phyloP scores from a whole-genome alignment of 1,140 invertebrate genomes.

The Drosophila mojavensis region DNA sequence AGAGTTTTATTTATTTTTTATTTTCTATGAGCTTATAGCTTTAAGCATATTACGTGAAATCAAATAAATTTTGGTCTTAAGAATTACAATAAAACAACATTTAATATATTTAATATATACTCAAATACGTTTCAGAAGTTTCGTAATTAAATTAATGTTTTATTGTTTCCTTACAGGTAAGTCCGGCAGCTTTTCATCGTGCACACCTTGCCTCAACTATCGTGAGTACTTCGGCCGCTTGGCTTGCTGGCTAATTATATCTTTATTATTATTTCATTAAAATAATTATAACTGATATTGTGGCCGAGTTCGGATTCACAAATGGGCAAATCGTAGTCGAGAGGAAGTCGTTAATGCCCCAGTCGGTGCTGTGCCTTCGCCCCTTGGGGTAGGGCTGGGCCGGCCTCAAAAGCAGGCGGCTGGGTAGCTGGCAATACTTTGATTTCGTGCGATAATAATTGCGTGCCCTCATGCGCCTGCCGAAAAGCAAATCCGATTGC shows the following conservation, averaged over 20 bases:
- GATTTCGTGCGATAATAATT: constrained; percentile 78
- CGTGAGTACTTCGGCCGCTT: constrained; percentile 40
- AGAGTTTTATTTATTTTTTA: no score
- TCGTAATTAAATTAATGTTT: background rate
- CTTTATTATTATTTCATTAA: constrained; percentile 73
- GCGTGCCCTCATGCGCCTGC: constrained; percentile 44
- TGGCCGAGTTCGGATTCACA: constrained; percentile 6
- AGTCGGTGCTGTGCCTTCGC: constrained; percentile 1
- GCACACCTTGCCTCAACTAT: background rate
- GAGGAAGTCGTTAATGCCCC: constrained; percentile 11
- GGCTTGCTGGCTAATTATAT: constrained; percentile 62
- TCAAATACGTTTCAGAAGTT: no score
- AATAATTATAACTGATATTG: constrained; percentile 66
- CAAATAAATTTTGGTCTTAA: no score
- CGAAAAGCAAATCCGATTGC: constrained; percentile 42
- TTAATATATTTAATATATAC: no score
- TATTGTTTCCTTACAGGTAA: constrained; percentile 66
- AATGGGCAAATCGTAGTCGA: constrained; percentile 4
- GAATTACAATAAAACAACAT: no score
- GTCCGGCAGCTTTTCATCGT: constrained; percentile 13
- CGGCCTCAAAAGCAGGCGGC: background rate
- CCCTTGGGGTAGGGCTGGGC: no score
- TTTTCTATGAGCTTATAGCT: no score
- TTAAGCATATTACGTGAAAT: no score
- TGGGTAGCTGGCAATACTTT: constrained; percentile 46